Conservation (phyloP, 2,113 vertebrate genomes). For the Crotalus helleri region DNA sequence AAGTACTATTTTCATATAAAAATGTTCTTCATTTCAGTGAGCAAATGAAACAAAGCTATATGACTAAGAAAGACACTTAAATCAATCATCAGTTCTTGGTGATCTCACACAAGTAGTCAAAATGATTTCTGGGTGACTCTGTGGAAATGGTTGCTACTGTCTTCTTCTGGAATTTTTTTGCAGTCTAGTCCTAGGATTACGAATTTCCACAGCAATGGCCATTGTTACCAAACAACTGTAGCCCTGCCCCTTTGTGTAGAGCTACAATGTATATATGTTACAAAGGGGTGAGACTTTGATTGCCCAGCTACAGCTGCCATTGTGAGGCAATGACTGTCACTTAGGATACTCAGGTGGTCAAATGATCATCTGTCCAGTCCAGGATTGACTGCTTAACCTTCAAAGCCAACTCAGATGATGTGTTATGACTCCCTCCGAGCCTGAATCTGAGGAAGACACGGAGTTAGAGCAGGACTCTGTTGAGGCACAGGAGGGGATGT, state of each 20-base stretch:
- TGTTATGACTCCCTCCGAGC: no score
- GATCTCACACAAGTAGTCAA: background rate
- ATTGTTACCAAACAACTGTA: background rate
- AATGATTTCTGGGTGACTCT: background rate
- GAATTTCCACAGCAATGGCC: background rate
- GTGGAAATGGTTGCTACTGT: background rate
- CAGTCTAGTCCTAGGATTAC: background rate
- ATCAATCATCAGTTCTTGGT: background rate
- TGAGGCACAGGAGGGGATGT: no score
- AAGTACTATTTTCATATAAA: background rate
- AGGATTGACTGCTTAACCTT: background rate
- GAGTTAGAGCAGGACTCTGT: no score
- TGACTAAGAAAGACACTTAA: background rate
- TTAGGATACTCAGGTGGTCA: background rate
- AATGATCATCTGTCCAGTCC: background rate
- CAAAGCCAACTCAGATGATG: background rate
- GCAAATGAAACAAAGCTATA: background rate
- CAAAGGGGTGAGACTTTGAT: background rate
- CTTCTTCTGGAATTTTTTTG: background rate
- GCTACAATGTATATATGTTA: background rate
- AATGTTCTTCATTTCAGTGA: background rate
- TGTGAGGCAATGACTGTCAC: background rate
- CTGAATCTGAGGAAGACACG: no score
- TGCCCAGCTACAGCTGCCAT: background rate
- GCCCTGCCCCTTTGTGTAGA: background rate